phyloP scores from a whole-genome alignment of 92 coral and sea anemone species.

The Phenganax subtilis region DNA sequence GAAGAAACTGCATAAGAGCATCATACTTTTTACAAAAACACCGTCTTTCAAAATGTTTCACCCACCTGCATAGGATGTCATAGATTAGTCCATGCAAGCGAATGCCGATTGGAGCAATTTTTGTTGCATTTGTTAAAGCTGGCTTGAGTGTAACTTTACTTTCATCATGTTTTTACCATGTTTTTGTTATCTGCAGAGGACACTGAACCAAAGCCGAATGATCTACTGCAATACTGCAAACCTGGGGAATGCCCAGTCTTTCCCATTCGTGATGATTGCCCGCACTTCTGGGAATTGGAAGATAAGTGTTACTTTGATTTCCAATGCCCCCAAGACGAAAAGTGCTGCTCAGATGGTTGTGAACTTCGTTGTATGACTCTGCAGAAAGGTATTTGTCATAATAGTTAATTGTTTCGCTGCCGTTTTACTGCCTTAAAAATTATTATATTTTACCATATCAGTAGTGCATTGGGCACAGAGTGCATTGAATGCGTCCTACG shows the following conservation, averaged over 20 bases:
- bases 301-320: conserved; percentile 37
- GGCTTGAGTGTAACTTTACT: background rate
- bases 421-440: no score
- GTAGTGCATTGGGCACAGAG: no score
- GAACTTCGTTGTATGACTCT: conserved; percentile 26
- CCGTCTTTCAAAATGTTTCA: no score
- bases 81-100: no score
- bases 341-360: conserved; percentile 42
- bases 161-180: background rate
- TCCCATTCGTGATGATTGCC: conserved; percentile 28
- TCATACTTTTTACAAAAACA: no score
- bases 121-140: background rate
- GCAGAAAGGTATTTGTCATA: conserved; percentile 13
- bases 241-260: conserved; percentile 33
- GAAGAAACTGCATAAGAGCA: no score
- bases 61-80: no score
- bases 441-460: no score
- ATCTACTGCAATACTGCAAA: conserved; percentile 27
- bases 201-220: conserved; percentile 36
- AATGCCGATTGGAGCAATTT: background rate
- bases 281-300: conserved; percentile 36
- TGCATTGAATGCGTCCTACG: no score
- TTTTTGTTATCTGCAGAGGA: conserved; percentile 17
- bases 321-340: conserved; percentile 25
- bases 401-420: no score